Base-by-base conservation (phyloP, 2,888 invertebrate species). In the Orchesella flavescens region DNA sequence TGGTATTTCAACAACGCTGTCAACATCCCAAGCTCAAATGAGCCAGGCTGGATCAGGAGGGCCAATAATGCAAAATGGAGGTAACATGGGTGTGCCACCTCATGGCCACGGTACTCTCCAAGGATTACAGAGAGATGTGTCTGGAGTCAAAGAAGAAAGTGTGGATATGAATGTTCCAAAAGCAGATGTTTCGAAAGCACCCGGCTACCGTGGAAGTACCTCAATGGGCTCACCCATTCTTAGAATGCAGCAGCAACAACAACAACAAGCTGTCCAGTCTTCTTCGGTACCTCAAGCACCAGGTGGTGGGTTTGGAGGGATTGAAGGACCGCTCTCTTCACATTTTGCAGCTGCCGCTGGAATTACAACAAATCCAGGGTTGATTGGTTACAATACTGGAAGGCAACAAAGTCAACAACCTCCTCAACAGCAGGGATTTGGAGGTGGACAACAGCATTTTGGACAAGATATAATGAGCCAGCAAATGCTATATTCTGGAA, bases 141-240 rank as follows among this genome's bases (percentile, higher is more conserved):
- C 49, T 7, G 10, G n/a, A 7, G 49, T 3, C 12, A 44, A 85
- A 83, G 23, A 65, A 17, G 86, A 86, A 34, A 72, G 53, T 12
- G 71, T 80, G 15, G 69, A 69, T 19, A 21, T 61, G 10, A 84
- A 84, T 44, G 82, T 85, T 72, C 84, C 85, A 44, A 85, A 86
- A 83, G 96, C 94, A 85, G 96, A 97, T 91, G 95, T 94, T 4
- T 94, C 95, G 65, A 97, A 97, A 91, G 97, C 97, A 83, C 97
- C 97, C 0, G 97, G 97, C 0, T 97, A 97, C 90, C 93, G 96
- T 89, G 95, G 95, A 74, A 94, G 93, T 71, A 85, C 82, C 5
- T 71, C 87, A 3, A 86, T 87, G 84, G 84, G 86, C 55, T 87
- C 87, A 13, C 88, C 88, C 13, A 76, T 87, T 15, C 78, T 87